Base-by-base conservation (phyloP, 2,797 vertebrate species). In the Martes flavigula region DNA sequence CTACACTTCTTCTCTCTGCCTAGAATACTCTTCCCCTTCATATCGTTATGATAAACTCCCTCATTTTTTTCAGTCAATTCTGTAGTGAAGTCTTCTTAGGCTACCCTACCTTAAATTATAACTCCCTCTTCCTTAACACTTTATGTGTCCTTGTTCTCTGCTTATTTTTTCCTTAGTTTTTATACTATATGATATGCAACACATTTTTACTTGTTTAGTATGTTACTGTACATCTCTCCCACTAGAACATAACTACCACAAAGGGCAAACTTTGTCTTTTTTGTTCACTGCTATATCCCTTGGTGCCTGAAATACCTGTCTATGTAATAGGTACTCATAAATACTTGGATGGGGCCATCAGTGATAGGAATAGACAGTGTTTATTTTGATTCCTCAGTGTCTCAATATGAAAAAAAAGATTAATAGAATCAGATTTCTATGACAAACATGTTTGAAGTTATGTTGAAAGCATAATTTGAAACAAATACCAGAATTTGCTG, bases 381-480 rank as follows among this genome's bases (percentile, higher is more conserved):
- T 78, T 97, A 21, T 94, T 91, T 91, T 23, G 15, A 56, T 88
- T 66, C 38, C 83, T 64, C 18, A 87, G 35, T 68, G 18, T 46
- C 87, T 84, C 38, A 93, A 48, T 58, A 23, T 94, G 66, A 83
- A 96, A 93, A 92, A 84, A 54, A 64, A 48, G 30, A 68, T 94
- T 86, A 84, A 73, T 94, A 68, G 48, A 83, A 89, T 92, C 54
- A 51, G 30, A 35, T 88, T 54, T 95, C 62, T 60, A 27, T 54
- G 32, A 70, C 23, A 93, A 12, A 9, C n/a, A 90, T 96, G n/a
- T 32, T 92, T 90, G 43, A 85, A 51, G n/a, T 58, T 78, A 18
- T 60, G 25, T 75, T 64, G 58, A 72, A 40, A 91, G 27, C 68
- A 43, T 78, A 85, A 54, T 30, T 72, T 87, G 92, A 35, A 95